Base-by-base conservation (phyloP, 2,797 vertebrate species). In the Catostomus latipinnis region DNA sequence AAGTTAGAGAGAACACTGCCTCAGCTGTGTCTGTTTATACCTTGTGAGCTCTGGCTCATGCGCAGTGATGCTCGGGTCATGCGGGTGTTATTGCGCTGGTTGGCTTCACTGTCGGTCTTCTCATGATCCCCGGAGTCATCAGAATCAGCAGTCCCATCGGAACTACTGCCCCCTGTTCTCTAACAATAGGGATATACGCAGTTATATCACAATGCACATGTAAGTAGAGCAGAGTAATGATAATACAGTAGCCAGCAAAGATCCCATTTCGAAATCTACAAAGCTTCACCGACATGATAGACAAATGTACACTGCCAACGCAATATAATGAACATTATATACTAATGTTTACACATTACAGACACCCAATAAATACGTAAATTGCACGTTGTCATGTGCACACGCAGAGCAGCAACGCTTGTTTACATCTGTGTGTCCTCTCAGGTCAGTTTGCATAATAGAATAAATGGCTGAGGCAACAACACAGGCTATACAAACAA, bases 81-180 rank as follows among this genome's bases (percentile, higher is more conserved):
- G 0, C 97, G 96, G 76, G 97, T 97, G 0, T 96, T 97, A 46
- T 96, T 92, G 3, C 94, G 93, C 0, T 94, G 93, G 6, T 94
- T 94, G 43, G 95, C 96, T 34, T 99, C 97, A 0, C 97, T 98
- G 90, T 99, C 97, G 5, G 97, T 98, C 83, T 97, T 98, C 83
- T 99, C 98, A 0, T 96, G 95, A 63, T 99, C 98, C 65, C 96
- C 97, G n/a, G 98, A 99, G 77, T 97, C 97, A 91, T 99, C 98
- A 0, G 98, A 99, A 91, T 99, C 98, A 90, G 98, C 98, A 0
- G 97, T 99, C 18, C 96, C 97, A 78, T 99, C 98, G 18, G 97
- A 98, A 89, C 97, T 97, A 84, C 98, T 99, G 67, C 97, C 97
- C 60, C 97, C 96, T 46, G 96, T 96, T 92, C 97, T 96, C 97